These are phyloP conservation scores for Cryptoprocta ferox DNA, from an alignment of 2,797 vertebrate species.

Conservation along the genomic window DNA sequence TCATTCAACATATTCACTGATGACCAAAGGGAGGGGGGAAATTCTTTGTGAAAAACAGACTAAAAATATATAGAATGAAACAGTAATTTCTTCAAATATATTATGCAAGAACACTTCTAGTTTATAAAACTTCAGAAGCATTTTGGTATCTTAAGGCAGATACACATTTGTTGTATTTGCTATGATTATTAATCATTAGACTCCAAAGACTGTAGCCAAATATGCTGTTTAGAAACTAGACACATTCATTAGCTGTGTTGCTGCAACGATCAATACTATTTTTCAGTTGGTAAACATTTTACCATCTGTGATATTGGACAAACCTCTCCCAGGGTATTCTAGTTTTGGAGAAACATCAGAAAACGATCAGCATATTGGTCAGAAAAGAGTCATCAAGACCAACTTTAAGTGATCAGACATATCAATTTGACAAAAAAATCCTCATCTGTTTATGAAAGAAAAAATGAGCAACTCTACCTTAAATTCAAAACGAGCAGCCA, in stretches of 20 bases:
- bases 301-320: background rate
- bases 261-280: background rate
- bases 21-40: background rate
- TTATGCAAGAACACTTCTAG: background rate
- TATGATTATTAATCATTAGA: background rate
- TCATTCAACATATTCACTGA: background rate
- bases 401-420: background rate
- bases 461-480: background rate
- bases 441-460: conserved; percentile 13
- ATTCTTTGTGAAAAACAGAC: background rate
- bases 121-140: background rate
- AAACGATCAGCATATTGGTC: background rate
- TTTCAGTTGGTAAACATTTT: background rate
- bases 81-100: background rate
- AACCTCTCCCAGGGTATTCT: background rate
- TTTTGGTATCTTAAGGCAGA: background rate
- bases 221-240: background rate
- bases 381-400: background rate
- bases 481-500: conserved; percentile 2
- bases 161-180: background rate
- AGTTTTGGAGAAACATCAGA: conserved; percentile 3
- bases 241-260: background rate
- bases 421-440: background rate
- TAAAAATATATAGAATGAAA: background rate
- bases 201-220: background rate